Evolutionary conservation across 2,797 vertebrate genomes (phyloP).

Genomic region (Lycodopsis pacificus): DNA sequence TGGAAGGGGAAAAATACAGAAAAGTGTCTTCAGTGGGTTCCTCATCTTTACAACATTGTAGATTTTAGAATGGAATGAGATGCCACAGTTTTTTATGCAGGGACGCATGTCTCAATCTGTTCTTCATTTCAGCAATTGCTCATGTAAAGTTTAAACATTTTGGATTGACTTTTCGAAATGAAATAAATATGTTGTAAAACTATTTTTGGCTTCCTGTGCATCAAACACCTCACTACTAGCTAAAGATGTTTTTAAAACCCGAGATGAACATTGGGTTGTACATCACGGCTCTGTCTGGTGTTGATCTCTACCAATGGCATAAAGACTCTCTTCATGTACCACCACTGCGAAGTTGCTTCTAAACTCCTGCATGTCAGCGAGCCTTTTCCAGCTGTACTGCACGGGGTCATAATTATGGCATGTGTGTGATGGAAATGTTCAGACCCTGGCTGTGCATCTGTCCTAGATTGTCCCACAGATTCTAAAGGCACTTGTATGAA

Average conservation of each 20-base stretch:
- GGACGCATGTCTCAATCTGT: neutral
- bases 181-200: neutral
- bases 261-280: constrained; percentile 61
- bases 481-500: too few relatives aligned
- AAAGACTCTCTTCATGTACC: constrained; percentile 63
- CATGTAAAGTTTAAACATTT: neutral
- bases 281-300: constrained; percentile 82
- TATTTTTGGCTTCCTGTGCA: neutral
- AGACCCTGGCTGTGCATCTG: neutral
- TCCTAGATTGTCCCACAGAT: neutral
- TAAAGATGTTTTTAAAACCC: neutral
- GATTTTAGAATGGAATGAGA: neutral
- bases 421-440: neutral
- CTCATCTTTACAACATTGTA: constrained; percentile 17
- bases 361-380: constrained; percentile 82
- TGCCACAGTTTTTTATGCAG: too few relatives aligned
- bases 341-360: constrained; percentile 83
- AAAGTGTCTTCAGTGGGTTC: constrained; percentile 37
- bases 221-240: neutral
- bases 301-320: constrained; percentile 84
- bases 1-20: constrained; percentile 8
- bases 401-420: constrained; percentile 76
- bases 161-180: too few relatives aligned
- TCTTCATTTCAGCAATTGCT: neutral
- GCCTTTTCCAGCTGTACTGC: constrained; percentile 74